Evolutionary conservation across 2,113 vertebrate genomes (phyloP).

Genomic region (Cyprinodon tularosa): DNA sequence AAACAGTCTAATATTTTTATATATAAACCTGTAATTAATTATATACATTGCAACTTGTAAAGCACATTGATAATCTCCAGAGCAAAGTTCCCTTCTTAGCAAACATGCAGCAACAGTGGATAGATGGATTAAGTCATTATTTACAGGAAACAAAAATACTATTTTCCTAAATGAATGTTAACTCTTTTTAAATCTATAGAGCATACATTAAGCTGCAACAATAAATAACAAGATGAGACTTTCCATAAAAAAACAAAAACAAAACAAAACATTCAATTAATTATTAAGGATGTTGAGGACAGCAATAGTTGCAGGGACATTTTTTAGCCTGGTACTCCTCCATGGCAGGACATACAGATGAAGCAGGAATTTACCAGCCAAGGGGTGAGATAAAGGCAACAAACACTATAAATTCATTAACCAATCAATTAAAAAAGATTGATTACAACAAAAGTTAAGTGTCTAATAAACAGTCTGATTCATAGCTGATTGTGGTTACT

Average conservation of each 20-base stretch:
- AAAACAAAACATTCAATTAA: no score
- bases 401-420: neutral
- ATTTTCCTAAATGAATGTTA: neutral
- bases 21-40: neutral
- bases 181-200: neutral
- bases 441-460: conserved; percentile 3
- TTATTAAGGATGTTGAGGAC: no score
- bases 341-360: no score
- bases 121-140: neutral
- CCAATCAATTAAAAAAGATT: neutral
- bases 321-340: no score
- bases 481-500: conserved; percentile 67
- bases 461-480: conserved; percentile 1
- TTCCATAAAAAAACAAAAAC: neutral
- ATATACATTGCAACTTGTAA: neutral
- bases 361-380: no score
- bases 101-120: neutral
- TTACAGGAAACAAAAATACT: neutral
- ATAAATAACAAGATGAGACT: neutral
- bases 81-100: neutral
- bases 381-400: neutral
- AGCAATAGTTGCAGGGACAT: no score
- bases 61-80: no score
- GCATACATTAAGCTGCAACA: neutral
- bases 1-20: neutral